phyloP scores from a whole-genome alignment of 2,888 invertebrate species.

The Lasioglossum figueresi region DNA sequence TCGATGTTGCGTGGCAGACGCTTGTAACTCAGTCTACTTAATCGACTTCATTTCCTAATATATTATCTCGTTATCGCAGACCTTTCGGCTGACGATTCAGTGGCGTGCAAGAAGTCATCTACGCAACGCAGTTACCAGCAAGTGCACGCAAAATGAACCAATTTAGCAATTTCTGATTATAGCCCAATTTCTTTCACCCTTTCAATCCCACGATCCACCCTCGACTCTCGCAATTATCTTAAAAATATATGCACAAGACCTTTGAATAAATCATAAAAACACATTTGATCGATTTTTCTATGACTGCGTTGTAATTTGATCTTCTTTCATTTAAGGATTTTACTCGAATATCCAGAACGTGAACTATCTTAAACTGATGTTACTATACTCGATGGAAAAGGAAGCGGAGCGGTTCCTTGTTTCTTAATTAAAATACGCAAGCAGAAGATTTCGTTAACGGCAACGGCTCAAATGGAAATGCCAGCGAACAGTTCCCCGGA shows the following conservation, averaged over 20 bases:
- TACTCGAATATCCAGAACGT: neutral
- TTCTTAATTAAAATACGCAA: conserved; percentile 22
- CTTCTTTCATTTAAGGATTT: neutral
- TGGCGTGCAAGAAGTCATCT: conserved; percentile 54
- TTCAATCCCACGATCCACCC: neutral
- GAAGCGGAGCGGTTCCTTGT: neutral
- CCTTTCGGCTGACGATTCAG: conserved; percentile 46
- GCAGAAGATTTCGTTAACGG: conserved; percentile 17
- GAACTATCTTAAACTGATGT: neutral
- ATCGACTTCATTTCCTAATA: conserved; percentile 42
- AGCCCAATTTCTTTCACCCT: neutral
- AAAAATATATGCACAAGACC: neutral
- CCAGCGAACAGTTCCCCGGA: neutral
- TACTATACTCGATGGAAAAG: neutral
- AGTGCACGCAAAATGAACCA: conserved; percentile 21
- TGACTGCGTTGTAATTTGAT: no score
- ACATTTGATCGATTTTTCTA: no score
- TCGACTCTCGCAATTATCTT: neutral
- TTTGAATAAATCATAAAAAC: neutral
- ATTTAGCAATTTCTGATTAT: conserved; percentile 36
- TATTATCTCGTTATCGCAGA: conserved; percentile 34
- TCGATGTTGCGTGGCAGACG: conserved; percentile 25
- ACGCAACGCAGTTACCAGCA: conserved; percentile 33
- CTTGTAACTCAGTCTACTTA: conserved; percentile 42
- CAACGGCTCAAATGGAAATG: conserved; percentile 6